These are phyloP conservation scores for Lophura swinhoii DNA, from an alignment of 2,797 vertebrate species.

Conservation along the genomic window DNA sequence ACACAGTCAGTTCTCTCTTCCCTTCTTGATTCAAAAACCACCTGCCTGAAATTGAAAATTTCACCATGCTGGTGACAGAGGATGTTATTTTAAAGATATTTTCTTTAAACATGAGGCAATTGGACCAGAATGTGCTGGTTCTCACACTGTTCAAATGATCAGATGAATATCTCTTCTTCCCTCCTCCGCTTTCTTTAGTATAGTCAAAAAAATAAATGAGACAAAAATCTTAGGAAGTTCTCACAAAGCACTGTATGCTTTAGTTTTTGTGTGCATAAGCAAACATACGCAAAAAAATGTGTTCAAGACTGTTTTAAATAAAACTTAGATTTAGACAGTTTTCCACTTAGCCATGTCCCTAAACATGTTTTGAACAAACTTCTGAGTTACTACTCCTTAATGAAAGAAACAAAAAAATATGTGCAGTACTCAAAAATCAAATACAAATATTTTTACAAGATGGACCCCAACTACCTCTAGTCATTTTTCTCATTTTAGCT, in stretches of 20 bases:
- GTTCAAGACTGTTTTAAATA: not conserved
- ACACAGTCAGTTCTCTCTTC: not conserved
- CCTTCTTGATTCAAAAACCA: not conserved
- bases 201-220: not conserved
- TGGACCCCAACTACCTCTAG: not conserved
- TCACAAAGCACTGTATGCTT: not conserved
- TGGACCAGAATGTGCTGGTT: not conserved
- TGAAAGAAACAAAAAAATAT: accelerated
- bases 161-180: not conserved
- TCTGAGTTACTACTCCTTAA: not conserved
- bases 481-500: not conserved
- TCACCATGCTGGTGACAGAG: not conserved
- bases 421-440: not conserved
- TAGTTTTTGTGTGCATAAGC: not conserved
- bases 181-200: not conserved
- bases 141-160: not conserved
- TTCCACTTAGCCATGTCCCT: not conserved
- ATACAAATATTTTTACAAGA: not conserved
- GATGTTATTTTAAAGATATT: not conserved
- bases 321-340: not conserved
- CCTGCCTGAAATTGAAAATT: not conserved
- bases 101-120: not conserved
- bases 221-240: not conserved
- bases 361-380: not conserved
- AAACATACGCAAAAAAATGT: not conserved